Percentiles rank a stretch among this genome's conserved stretches.
Evolutionary conservation across 2,797 vertebrate species (phyloP).

Genomic region (Coranthus polyacanthus): DNA sequence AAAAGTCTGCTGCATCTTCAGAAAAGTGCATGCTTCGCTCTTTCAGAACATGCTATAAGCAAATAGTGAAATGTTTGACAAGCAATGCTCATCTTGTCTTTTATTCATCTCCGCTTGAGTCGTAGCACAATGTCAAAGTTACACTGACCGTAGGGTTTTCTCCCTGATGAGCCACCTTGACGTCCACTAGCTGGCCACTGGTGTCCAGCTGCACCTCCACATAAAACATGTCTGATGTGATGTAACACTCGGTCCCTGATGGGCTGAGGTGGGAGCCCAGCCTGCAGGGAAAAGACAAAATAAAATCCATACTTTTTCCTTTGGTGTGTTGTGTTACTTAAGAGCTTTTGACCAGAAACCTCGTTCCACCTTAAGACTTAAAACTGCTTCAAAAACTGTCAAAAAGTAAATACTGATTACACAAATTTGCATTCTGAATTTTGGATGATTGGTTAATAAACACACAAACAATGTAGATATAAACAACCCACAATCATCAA

Average conservation of each 20-base stretch:
- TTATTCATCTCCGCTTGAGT: no score
- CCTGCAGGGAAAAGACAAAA: conserved; percentile 65
- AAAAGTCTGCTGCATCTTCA: no score
- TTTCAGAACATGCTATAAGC: no score
- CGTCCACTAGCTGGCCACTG: conserved; percentile 93
- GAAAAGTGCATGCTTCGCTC: no score
- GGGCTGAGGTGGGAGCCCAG: conserved; percentile 95
- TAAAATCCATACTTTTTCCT: not conserved
- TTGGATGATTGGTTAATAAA: no score
- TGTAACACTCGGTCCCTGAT: conserved; percentile 97
- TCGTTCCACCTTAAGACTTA: no score
- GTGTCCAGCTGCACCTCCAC: conserved; percentile 96
- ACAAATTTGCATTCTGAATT: no score
- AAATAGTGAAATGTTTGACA: no score
- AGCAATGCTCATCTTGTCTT: no score
- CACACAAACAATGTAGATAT: no score
- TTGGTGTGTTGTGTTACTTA: not conserved
- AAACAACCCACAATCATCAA: not conserved
- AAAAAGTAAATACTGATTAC: no score
- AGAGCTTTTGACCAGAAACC: not conserved
- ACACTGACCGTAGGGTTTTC: conserved; percentile 96
- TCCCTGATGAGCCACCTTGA: conserved; percentile 98
- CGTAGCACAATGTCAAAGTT: not conserved
- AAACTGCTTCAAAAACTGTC: no score
- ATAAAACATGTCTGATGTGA: conserved; percentile 99